Evolutionary conservation across 2,113 vertebrate genomes (phyloP), one percentile per base, ranked within the genome.

Genomic region (Strix aluco): DNA sequence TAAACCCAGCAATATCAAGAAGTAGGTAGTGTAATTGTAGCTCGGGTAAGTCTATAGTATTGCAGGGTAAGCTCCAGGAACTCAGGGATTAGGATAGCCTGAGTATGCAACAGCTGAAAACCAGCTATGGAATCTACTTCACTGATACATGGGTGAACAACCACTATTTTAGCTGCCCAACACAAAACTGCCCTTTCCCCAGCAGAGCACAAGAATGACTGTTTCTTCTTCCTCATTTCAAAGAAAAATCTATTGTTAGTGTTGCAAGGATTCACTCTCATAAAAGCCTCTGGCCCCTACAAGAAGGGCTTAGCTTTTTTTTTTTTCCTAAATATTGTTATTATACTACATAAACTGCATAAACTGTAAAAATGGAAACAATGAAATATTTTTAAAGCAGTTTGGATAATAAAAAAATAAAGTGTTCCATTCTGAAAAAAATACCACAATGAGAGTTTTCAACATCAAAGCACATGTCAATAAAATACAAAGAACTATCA

Each of bases 391-490:
- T 93, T 82, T 55, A 88, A 91, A 94, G 65, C 65, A n/a, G 63
- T 86, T 57, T 65, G 40, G 66, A 61, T 94, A 94, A 74, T 92
- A 77, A 88, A 94, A 86, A 95, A 94, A 87, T 74, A 30, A 88
- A 91, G 42, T 22, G 44, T 61, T 92, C 52, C 73, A 84, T 71
- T 92, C 83, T 86, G 80, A 83, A 95, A 92, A 91, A 82, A 83
- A 88, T 49, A 86, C 29, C 81, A 84, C 72, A 95, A 78, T 59
- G 40, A 69, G 55, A 92, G 57, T 78, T 88, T 91, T 92, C 70
- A 84, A 59, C 69, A 86, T 88, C 74, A 88, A 93, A 90, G 62
- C 67, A 79, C 89, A 94, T 91, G 81, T 89, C 95, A 91, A 59
- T 87, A 84, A 86, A 91, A 78, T 40, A 90, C 72, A 75, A 21